Base-by-base conservation (phyloP, 2,888 invertebrate species). In the Troides aeacus region DNA sequence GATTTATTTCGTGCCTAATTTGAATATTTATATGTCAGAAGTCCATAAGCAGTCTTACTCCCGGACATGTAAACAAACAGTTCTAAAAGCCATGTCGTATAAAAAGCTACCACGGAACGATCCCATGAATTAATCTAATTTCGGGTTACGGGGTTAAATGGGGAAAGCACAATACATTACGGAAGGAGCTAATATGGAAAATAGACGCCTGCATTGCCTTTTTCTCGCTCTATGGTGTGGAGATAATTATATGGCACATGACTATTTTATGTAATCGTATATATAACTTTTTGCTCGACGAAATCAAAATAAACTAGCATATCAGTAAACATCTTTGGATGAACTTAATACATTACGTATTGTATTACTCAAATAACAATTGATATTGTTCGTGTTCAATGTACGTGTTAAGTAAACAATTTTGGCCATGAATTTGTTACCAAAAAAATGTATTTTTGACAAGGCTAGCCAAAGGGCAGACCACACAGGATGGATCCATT, bases 401-500 rank as follows among this genome's bases (percentile, higher is more conserved):
- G 4, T n/a, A 6, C 6, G 5, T n/a, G 6, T n/a, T 53, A n/a
- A 15, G 1, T 17, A 15, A 50, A 50, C 21, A 57, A 58, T 58
- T 24, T 58, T 58, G 12, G 23, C 21, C 1, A 7, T 1, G 23
- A 23, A 23, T 58, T 58, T n/a, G 2, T 58, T 4, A 58, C 0
- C 57, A 58, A 23, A 23, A 21, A 53, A 18, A 3, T 56, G 18
- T 15, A 58, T 62, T 64, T 64, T 68, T 24, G 21, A 10, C 59
- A 53, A 18, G 23, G 50, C 63, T 63, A 68, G 50, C 50, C 30
- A 64, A 64, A 60, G 68, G 64, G 79, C 79, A 64, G 92, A 90
- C 90, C 92, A 90, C 92, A 92, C 91, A 90, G 87, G 90, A 87
- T 86, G 91, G 85, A 81, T 88, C 86, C 92, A 89, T 91, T 90